Conservation (phyloP, 1,140 invertebrate species). For the Aphelenchoides fujianensis region DNA sequence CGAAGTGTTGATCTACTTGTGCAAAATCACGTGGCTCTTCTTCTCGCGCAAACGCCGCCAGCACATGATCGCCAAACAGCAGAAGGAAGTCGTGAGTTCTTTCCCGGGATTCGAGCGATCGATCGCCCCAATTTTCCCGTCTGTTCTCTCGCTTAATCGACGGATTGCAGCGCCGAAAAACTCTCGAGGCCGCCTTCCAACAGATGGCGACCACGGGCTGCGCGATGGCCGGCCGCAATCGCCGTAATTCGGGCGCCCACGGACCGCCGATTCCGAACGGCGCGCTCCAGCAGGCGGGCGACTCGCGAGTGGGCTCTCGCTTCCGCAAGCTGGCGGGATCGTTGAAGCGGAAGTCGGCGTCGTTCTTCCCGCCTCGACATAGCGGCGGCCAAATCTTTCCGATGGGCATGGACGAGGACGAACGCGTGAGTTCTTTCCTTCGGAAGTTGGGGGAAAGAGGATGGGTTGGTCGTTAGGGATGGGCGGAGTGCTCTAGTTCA, state of each 20-base stretch:
- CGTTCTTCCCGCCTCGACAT: slow-evolving; percentile 3
- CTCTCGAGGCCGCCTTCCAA: background rate
- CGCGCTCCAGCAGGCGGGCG: background rate
- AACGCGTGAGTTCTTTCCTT: no score
- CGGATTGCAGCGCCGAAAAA: slow-evolving; percentile 5
- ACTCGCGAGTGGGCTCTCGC: background rate
- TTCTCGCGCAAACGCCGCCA: slow-evolving; percentile 53
- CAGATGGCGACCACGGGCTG: background rate
- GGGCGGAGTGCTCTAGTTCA: no score
- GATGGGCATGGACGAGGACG: no score
- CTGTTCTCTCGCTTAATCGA: no score
- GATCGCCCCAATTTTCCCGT: background rate
- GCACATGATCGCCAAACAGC: slow-evolving; percentile 36
- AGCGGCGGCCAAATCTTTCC: background rate
- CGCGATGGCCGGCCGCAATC: background rate
- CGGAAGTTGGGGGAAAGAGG: background rate
- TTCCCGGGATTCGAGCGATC: no score
- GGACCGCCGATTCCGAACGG: background rate
- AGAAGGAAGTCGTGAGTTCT: background rate
- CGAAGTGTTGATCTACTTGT: slow-evolving; percentile 51
- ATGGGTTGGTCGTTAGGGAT: background rate
- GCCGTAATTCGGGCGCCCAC: background rate
- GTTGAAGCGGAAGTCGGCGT: background rate
- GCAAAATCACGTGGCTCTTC: slow-evolving; percentile 56
- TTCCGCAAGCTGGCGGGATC: background rate